A percentile compares a stretch with the other conserved stretches of the same genome.
These are phyloP conservation scores for Datnioides undecimradiatus DNA, from an alignment of 2,113 vertebrate genomes.

Conservation along the genomic window DNA sequence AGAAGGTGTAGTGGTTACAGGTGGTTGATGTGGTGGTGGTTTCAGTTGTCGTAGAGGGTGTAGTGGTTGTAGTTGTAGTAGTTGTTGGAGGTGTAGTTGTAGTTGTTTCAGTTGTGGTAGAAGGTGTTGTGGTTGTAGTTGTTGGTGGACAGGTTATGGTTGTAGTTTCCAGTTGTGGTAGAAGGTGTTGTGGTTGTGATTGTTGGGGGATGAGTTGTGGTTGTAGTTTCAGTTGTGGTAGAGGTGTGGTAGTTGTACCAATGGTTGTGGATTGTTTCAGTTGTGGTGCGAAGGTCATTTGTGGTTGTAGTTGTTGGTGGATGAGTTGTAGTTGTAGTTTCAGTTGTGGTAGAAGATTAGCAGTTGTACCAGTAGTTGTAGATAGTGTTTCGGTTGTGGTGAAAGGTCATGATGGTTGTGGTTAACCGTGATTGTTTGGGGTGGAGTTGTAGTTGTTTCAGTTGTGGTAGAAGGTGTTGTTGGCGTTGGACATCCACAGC, in stretches of 20 bases:
- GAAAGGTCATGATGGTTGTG: neutral
- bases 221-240: neutral
- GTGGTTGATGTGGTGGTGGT: neutral
- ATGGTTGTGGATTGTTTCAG: too few species aligned
- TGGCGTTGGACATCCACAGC: constrained; percentile 40
- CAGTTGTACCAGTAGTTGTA: neutral
- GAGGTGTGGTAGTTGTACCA: neutral
- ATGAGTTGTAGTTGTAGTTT: neutral
- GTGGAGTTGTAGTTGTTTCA: too few species aligned
- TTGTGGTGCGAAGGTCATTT: neutral
- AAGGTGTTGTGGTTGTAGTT: neutral
- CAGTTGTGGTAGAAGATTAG: neutral
- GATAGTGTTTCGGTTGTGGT: neutral
- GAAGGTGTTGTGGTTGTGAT: neutral
- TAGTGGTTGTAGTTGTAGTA: neutral
- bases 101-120: neutral
- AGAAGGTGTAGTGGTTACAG: neutral
- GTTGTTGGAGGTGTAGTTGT: neutral
- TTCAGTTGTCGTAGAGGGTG: neutral
- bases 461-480: neutral
- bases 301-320: neutral
- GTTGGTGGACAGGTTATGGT: neutral
- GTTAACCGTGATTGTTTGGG: too few species aligned
- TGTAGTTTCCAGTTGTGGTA: neutral
- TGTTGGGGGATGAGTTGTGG: neutral